Evolutionary conservation across 2,113 vertebrate species (phyloP).

Genomic region (Phasianus colchicus): DNA sequence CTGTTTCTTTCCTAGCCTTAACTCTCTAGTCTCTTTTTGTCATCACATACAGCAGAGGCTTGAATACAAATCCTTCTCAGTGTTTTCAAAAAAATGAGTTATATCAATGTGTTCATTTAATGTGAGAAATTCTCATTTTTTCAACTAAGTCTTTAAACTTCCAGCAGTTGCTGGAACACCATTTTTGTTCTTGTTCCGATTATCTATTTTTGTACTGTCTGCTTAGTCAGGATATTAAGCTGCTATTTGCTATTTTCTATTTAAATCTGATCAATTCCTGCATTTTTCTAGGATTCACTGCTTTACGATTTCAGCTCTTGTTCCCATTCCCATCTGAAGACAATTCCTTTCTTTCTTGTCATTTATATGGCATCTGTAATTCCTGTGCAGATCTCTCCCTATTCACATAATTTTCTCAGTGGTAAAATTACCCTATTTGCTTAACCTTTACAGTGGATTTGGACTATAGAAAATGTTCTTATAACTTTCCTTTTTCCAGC

Average conservation of each 20-base stretch:
- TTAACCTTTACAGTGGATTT: neutral
- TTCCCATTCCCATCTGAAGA: neutral
- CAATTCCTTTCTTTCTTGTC: neutral
- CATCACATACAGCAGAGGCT: neutral
- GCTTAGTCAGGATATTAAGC: constrained; percentile 2
- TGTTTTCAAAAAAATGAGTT: neutral
- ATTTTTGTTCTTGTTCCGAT: neutral
- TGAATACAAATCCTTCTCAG: neutral
- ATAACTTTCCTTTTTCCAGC: neutral
- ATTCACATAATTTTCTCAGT: neutral
- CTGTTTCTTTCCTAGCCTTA: neutral
- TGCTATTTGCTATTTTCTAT: neutral
- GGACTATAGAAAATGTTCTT: neutral
- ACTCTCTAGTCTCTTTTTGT: neutral
- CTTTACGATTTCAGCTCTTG: neutral
- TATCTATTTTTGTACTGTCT: neutral
- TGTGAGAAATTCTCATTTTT: neutral
- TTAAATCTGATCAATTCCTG: neutral
- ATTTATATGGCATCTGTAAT: neutral
- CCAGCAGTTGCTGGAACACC: neutral
- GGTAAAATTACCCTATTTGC: neutral
- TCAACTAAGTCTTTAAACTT: neutral
- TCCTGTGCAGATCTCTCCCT: neutral
- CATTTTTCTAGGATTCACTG: neutral
- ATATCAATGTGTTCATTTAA: neutral